These are phyloP conservation scores for Callopanchax toddi DNA, from an alignment of 2,113 vertebrate species.

Conservation along the genomic window DNA sequence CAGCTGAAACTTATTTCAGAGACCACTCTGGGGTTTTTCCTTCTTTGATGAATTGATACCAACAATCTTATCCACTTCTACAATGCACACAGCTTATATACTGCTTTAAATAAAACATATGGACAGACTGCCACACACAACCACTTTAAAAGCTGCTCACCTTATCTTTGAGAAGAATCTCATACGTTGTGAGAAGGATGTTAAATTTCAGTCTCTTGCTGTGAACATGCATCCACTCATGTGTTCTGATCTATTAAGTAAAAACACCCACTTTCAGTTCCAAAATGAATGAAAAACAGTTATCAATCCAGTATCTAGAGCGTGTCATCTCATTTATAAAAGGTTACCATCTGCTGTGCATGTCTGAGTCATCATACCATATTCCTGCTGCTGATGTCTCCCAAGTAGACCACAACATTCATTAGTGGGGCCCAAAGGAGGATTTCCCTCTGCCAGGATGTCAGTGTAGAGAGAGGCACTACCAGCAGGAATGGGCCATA, in stretches of 20 bases:
- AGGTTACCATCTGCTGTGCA: no score
- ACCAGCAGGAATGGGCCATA: conserved; percentile 95
- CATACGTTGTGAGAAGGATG: conserved; percentile 94
- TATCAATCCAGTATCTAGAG: no score
- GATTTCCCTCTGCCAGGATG: conserved; percentile 98
- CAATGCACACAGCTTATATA: no score
- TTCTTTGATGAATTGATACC: no score
- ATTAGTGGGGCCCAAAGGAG: conserved; percentile 93
- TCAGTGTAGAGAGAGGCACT: conserved; percentile 96
- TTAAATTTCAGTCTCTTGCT: conserved; percentile 96
- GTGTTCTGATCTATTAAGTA: conserved; percentile 88
- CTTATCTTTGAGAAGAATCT: conserved; percentile 98
- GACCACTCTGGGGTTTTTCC: no score
- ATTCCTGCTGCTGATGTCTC: conserved; percentile 95
- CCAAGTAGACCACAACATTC: conserved; percentile 96
- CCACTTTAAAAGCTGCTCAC: no score
- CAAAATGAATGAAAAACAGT: not conserved
- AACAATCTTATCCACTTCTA: no score
- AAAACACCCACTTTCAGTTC: not conserved
- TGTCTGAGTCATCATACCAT: conserved; percentile 82
- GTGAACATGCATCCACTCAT: conserved; percentile 98
- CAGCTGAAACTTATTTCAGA: no score
- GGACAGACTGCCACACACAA: no score
- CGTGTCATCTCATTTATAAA: no score
- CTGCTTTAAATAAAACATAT: no score